Percentiles rank a stretch among this genome's conserved stretches.
These are phyloP conservation scores for Arremon brunneinucha DNA, from an alignment of 2,797 vertebrate species.

Conservation along the genomic window DNA sequence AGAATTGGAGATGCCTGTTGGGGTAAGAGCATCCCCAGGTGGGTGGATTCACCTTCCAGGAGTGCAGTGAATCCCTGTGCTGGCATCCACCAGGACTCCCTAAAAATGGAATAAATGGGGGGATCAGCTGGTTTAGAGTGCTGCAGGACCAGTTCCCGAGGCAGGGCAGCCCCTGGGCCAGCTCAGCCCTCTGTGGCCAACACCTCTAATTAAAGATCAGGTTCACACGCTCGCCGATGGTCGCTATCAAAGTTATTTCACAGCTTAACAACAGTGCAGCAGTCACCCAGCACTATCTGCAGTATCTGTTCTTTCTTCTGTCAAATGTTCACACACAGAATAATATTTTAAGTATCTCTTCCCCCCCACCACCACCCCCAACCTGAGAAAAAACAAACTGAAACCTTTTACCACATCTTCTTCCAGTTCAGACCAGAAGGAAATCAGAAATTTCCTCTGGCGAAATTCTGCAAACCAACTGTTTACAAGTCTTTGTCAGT, in stretches of 20 bases:
- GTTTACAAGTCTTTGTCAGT: not conserved
- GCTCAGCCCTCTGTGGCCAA: conserved; percentile 7
- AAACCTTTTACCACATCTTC: conserved; percentile 13
- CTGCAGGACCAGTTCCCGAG: not conserved
- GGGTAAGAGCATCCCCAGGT: no score
- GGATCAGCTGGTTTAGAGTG: accelerated
- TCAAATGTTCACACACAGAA: not conserved
- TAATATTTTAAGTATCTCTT: not conserved
- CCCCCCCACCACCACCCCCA: no score
- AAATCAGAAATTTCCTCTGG: conserved; percentile 44
- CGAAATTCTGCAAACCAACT: not conserved
- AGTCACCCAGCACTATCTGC: not conserved
- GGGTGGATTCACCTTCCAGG: not conserved
- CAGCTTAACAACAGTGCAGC: not conserved
- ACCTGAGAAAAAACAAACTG: not conserved
- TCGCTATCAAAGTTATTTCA: not conserved
- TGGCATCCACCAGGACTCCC: accelerated
- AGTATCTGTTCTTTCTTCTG: not conserved
- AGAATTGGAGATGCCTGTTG: no score
- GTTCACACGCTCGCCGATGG: not conserved
- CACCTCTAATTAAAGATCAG: conserved; percentile 18
- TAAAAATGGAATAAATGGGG: accelerated
- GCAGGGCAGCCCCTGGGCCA: not conserved
- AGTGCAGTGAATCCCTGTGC: not conserved
- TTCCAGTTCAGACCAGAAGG: conserved; percentile 24